A percentile compares a stretch with the other conserved stretches of the same genome.
These are phyloP conservation scores for Sesia bembeciformis DNA, from an alignment of 2,888 invertebrate species.

Conservation along the genomic window DNA sequence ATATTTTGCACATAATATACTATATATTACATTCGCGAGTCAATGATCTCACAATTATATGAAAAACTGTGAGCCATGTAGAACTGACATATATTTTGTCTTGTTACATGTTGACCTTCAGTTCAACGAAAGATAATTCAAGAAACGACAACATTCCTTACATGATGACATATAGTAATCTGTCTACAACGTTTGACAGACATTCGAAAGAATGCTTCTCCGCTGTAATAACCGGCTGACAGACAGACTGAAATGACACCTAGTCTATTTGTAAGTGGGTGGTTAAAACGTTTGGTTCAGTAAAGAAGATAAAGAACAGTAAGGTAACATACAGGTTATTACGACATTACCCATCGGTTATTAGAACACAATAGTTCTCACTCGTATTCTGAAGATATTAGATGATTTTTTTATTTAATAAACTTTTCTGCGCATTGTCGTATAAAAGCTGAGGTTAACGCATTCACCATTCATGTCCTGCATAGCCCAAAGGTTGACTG, in stretches of 20 bases:
- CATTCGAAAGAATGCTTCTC: conserved; percentile 21
- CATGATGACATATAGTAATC: conserved; percentile 1
- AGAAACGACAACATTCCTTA: not conserved
- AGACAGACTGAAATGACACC: conserved; percentile 26
- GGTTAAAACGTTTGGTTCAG: conserved; percentile 11
- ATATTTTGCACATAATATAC: too few relatives aligned
- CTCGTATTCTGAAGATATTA: not conserved
- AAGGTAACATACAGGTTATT: too few relatives aligned
- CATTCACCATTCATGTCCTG: too few relatives aligned
- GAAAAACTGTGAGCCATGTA: not conserved
- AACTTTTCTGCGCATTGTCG: too few relatives aligned
- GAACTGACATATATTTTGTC: not conserved
- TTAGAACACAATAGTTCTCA: too few relatives aligned
- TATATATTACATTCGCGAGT: not conserved
- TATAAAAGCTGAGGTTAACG: too few relatives aligned
- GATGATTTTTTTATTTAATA: too few relatives aligned
- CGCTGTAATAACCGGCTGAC: conserved; percentile 16
- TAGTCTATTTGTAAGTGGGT: conserved; percentile 12
- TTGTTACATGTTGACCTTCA: not conserved
- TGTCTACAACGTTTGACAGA: conserved; percentile 12
- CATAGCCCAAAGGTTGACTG: too few relatives aligned
- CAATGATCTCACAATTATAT: not conserved
- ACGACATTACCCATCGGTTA: too few relatives aligned
- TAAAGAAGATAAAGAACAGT: not conserved
- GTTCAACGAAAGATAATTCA: not conserved